Evolutionary conservation across 2,888 invertebrate species (phyloP).

Genomic region (Achlya flavicornis): DNA sequence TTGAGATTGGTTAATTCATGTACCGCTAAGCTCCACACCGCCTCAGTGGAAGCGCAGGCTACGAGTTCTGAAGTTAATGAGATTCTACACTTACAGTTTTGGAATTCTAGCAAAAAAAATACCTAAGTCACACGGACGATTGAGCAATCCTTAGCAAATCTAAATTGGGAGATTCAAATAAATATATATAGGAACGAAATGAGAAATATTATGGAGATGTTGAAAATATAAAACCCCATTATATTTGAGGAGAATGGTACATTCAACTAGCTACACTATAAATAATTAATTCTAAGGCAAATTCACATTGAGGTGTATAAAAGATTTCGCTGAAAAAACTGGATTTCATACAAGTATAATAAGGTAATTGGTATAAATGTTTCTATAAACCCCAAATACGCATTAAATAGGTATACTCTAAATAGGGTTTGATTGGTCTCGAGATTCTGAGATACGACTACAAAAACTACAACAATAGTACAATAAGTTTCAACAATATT

Average conservation of each 20-base stretch:
- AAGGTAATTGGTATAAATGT: conserved; percentile 65
- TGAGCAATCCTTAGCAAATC: conserved; percentile 70
- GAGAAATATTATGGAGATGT: conserved; percentile 32
- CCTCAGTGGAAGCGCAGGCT: no score
- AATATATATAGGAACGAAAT: conserved; percentile 39
- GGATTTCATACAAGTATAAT: conserved; percentile 71
- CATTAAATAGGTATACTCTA: conserved; percentile 67
- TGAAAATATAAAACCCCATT: conserved; percentile 44
- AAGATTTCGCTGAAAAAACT: conserved; percentile 72
- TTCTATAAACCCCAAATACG: conserved; percentile 74
- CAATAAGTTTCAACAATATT: conserved; percentile 71
- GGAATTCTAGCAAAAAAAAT: conserved; percentile 52
- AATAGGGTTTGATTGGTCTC: conserved; percentile 79
- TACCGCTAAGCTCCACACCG: no score
- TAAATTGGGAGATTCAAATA: conserved; percentile 52
- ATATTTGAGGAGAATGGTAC: conserved; percentile 42
- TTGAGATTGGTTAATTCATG: no score
- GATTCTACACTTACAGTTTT: conserved; percentile 26
- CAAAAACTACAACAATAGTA: conserved; percentile 66
- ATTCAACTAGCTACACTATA: conserved; percentile 62
- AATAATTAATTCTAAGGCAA: conserved; percentile 66
- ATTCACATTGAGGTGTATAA: conserved; percentile 77
- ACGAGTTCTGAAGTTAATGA: conserved; percentile 14
- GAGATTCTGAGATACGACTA: conserved; percentile 76
- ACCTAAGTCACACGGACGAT: conserved; percentile 57